Percentiles rank a stretch among this genome's conserved stretches.
Evolutionary conservation across 2,888 invertebrate genomes (phyloP).

Genomic region (Epirrhoe tristata): DNA sequence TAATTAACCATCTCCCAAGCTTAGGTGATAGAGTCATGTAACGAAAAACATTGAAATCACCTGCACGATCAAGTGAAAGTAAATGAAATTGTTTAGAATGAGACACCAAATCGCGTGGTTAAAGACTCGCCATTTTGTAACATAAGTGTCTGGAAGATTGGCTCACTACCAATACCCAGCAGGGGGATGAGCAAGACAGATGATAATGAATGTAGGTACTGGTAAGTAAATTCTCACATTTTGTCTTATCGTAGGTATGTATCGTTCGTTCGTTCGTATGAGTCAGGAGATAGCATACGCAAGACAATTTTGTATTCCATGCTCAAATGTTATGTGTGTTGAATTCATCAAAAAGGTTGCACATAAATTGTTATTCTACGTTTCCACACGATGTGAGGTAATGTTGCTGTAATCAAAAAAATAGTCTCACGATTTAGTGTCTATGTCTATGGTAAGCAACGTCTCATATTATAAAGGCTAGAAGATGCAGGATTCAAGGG

Average conservation of each 20-base stretch:
- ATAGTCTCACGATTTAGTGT: background rate
- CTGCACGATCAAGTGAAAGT: slow-evolving; percentile 42
- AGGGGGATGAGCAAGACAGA: no score
- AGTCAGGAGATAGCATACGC: no score
- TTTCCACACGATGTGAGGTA: slow-evolving; percentile 8
- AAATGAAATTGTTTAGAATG: slow-evolving; percentile 18
- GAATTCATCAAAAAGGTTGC: slow-evolving; percentile 33
- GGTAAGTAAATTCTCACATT: background rate
- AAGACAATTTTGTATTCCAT: slow-evolving; percentile 26
- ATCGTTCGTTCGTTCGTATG: no score
- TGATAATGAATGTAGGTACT: background rate
- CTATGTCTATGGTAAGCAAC: no score
- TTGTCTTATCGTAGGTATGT: background rate
- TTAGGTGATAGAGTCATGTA: slow-evolving; percentile 10
- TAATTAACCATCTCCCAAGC: no score
- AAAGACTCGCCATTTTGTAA: background rate
- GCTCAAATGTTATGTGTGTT: slow-evolving; percentile 21
- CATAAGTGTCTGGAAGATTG: no score
- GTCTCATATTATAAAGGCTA: no score
- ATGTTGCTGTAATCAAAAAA: slow-evolving; percentile 6
- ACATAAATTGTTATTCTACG: slow-evolving; percentile 29
- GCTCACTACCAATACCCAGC: no score
- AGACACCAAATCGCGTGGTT: background rate
- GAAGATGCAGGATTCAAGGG: no score
- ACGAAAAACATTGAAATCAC: slow-evolving; percentile 25